These are phyloP conservation scores for Eonycteris spelaea DNA, from an alignment of 2,113 vertebrate species.

Conservation along the genomic window DNA sequence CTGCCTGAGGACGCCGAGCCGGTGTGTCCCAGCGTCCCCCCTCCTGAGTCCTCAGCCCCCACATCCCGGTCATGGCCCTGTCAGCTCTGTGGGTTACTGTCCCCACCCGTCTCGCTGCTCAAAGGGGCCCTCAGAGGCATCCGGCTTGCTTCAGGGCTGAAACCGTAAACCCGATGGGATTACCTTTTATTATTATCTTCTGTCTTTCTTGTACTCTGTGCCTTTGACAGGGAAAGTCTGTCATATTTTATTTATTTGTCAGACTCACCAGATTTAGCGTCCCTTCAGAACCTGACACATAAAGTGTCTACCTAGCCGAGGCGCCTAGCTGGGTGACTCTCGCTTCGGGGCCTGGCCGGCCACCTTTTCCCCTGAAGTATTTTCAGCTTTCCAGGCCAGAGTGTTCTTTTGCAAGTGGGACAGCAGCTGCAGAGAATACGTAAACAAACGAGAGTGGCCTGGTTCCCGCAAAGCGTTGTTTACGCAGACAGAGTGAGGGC, in stretches of 20 bases:
- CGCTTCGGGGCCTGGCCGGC: not conserved
- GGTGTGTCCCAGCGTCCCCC: not conserved
- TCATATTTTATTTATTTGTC: constrained; percentile 82
- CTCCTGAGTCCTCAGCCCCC: not conserved
- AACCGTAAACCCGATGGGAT: constrained; percentile 67
- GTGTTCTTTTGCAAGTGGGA: rapidly evolving
- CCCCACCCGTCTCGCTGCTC: not conserved
- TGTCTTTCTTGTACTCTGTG: constrained; percentile 55
- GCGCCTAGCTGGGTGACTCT: not conserved
- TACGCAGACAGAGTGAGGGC: rapidly evolving
- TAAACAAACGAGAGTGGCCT: rapidly evolving
- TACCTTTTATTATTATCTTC: constrained; percentile 73
- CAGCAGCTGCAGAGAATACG: rapidly evolving
- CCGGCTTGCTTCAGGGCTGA: constrained; percentile 25
- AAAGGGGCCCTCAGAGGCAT: not conserved
- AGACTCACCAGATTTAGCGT: constrained; percentile 69
- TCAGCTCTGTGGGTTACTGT: not conserved
- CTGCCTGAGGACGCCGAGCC: not conserved
- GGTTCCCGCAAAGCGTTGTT: rapidly evolving
- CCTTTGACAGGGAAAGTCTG: constrained; percentile 78
- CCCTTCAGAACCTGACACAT: constrained; percentile 69
- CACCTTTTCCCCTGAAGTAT: not conserved
- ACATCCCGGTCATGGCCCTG: not conserved
- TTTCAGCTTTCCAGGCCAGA: not conserved
- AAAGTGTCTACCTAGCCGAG: constrained; percentile 36